Evolutionary conservation across 92 coral and sea anemone species (phyloP), one percentile per base, ranked within the genome.

Genomic region (Umimayanthus kanabou): DNA sequence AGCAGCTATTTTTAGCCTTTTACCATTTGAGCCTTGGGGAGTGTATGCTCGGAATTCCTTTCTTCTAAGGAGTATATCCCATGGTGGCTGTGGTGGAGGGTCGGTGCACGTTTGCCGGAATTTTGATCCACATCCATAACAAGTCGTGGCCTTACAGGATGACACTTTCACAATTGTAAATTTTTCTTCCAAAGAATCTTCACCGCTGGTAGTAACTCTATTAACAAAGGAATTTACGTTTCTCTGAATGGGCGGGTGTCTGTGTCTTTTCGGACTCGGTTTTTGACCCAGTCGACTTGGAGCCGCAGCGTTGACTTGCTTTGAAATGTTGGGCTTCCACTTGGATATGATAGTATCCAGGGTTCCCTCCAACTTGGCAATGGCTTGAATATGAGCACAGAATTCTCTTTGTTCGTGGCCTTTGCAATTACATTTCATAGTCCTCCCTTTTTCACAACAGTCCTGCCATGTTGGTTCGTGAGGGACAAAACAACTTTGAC

Each of bases 31-130:
- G 11, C 86, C 86, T 82, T 82, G 86, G 14, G 86, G 53, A 33
- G 42, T 61, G 86, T 64, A 82, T 9, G 58, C 55, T 28, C 84
- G 84, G 69, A 49, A 80, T 80, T 80, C 84, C 84, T 80, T 80
- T 45, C 84, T 80, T 80, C 84, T 80, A 33, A 80, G 84, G 84
- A 80, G 84, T 80, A 80, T 80, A 37, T 80, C 84, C 84, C 84
- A 50, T 80, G 84, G 84, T 80, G 70, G 84, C 84, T 80, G 84
- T 25, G 84, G 71, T 8, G 69, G 84, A 73, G 82, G 58, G 50
- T 78, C 64, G 82, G 64, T 78, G 58, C 43, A 42, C 58, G 0
- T 78, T 42, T 78, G 61, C 8, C 58, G 61, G 82, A 78, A 78
- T 78, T 78, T 78, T 26, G 82, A 78, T 78, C 82, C 82, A 78